phyloP scores from a whole-genome alignment of 2,888 invertebrate species.

The Lymantria monacha region DNA sequence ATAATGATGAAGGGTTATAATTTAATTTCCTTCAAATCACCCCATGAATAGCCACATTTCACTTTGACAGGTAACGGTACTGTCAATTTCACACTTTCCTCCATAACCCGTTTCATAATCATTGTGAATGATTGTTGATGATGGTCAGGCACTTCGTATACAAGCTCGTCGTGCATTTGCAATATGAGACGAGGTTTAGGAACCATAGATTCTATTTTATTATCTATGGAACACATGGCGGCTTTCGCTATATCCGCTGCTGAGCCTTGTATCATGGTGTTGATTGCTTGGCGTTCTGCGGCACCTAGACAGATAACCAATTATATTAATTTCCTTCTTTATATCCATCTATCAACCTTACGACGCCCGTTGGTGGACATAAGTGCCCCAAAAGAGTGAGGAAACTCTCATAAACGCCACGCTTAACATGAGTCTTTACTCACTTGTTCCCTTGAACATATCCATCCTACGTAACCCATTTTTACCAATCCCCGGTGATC shows the following conservation, averaged over 20 bases:
- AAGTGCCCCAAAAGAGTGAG: too few species aligned
- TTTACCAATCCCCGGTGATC: too few species aligned
- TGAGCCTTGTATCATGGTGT: conserved; percentile 97
- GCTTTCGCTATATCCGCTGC: conserved; percentile 97
- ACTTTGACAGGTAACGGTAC: conserved; percentile 95
- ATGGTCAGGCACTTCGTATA: conserved; percentile 90
- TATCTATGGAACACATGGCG: conserved; percentile 92
- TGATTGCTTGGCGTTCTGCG: conserved; percentile 97
- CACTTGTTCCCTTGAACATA: too few species aligned
- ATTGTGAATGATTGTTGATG: conserved; percentile 81
- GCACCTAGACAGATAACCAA: conserved; percentile 76
- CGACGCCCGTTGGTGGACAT: too few species aligned
- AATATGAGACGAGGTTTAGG: conserved; percentile 87
- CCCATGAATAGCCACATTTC: conserved; percentile 92
- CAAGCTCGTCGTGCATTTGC: conserved; percentile 97
- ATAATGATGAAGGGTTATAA: not conserved
- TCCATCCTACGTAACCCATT: too few species aligned
- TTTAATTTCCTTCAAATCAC: conserved; percentile 60
- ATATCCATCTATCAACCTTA: too few species aligned
- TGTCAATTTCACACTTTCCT: conserved; percentile 85
- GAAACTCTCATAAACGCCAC: too few species aligned
- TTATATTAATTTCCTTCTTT: not conserved
- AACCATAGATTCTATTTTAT: conserved; percentile 51
- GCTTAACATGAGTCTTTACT: too few species aligned
- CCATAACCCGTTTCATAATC: conserved; percentile 90